Evolutionary conservation across 64 coral and sea anemone genomes (phyloP).

Genomic region (Dendrophyllia cribrosa): DNA sequence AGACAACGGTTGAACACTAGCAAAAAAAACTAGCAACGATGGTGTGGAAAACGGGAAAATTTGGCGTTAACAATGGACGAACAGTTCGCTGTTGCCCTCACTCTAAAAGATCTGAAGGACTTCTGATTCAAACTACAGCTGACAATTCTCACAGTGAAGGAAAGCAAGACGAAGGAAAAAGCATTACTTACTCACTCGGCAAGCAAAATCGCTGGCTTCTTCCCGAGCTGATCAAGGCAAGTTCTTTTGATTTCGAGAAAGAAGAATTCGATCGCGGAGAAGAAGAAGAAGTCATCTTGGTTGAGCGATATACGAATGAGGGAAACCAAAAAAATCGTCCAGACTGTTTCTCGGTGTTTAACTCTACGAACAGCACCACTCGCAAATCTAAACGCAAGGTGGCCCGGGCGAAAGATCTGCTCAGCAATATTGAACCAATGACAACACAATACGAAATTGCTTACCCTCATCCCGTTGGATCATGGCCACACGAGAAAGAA

Average conservation of each 20-base stretch:
- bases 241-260: background rate
- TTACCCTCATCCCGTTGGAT: background rate
- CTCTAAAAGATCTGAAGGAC: slow-evolving; percentile 34
- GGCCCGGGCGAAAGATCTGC: slow-evolving; percentile 28
- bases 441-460: background rate
- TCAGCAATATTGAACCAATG: background rate
- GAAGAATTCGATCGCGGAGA: background rate
- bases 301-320: slow-evolving; percentile 21
- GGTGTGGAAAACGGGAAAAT: slow-evolving; percentile 72
- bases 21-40: slow-evolving; percentile 16
- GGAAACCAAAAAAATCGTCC: background rate
- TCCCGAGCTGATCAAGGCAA: slow-evolving; percentile 57
- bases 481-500: background rate
- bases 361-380: slow-evolving; percentile 6
- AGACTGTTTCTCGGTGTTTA: slow-evolving; percentile 50
- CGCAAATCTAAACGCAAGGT: slow-evolving; percentile 30
- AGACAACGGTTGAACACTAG: background rate
- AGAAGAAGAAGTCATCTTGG: slow-evolving; percentile 32
- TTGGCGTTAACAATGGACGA: slow-evolving; percentile 56
- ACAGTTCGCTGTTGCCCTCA: slow-evolving; percentile 44
- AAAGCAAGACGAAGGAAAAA: background rate
- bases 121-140: slow-evolving; percentile 33
- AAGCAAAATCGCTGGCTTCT: slow-evolving; percentile 77
- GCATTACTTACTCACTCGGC: slow-evolving; percentile 21
- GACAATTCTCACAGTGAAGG: background rate